phyloP scores from a whole-genome alignment of 1,140 invertebrate species.

The Brachionus plicatilis region DNA sequence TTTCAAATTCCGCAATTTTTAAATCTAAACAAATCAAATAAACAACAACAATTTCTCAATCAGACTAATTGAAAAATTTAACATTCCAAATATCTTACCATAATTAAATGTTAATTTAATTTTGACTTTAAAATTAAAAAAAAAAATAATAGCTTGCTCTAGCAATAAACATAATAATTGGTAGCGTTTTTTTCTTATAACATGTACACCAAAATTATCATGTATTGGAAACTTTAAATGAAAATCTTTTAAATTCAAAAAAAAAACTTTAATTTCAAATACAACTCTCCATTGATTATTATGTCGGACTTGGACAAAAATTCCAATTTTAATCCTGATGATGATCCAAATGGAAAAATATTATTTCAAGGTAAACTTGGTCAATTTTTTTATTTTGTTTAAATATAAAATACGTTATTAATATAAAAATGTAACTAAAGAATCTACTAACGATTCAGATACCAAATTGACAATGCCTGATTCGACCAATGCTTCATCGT shows the following conservation, averaged over 20 bases:
- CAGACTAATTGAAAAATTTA: neutral
- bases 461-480: neutral
- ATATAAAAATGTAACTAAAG: neutral
- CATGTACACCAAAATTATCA: neutral
- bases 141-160: neutral
- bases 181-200: neutral
- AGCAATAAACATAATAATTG: neutral
- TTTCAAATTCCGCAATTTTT: no score
- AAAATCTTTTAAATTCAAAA: no score
- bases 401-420: no score
- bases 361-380: neutral
- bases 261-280: no score
- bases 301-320: neutral
- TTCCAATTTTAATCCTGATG: neutral
- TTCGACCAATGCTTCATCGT: neutral
- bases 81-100: neutral
- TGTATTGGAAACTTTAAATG: neutral
- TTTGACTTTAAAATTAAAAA: neutral
- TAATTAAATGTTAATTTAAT: neutral
- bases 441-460: neutral
- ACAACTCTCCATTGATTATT: neutral
- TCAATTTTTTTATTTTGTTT: neutral
- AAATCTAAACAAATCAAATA: neutral
- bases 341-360: neutral
- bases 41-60: neutral